Evolutionary conservation across 2,113 vertebrate genomes (phyloP).

Genomic region (Gopherus evgoodei): DNA sequence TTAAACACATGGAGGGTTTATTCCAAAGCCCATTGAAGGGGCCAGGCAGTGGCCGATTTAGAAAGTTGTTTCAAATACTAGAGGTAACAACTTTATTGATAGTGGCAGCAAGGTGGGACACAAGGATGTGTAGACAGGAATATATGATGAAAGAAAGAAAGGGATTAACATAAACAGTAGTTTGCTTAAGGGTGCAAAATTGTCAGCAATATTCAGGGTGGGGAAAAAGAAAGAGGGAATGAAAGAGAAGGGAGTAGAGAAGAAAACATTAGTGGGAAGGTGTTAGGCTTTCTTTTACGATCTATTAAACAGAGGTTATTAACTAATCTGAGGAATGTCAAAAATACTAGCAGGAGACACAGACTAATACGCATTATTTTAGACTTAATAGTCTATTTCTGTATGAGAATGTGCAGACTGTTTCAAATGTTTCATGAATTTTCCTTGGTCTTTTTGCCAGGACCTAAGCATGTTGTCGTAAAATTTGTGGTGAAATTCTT

Average conservation of each 20-base stretch:
- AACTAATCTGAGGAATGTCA: neutral
- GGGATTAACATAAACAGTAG: neutral
- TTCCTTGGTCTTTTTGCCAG: slow-evolving; percentile 70
- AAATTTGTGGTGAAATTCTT: slow-evolving; percentile 99
- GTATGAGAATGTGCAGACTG: neutral
- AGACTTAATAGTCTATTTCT: neutral
- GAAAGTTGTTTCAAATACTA: neutral
- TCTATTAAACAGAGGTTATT: neutral
- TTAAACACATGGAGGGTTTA: neutral
- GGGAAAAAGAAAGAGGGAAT: neutral
- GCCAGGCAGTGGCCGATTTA: neutral
- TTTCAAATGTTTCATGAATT: neutral
- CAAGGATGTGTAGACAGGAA: neutral
- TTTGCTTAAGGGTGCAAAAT: neutral
- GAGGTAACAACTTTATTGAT: neutral
- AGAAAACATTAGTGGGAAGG: neutral
- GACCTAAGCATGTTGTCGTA: slow-evolving; percentile 91
- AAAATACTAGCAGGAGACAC: neutral
- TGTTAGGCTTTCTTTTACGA: neutral
- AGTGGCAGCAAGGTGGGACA: neutral
- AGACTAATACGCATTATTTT: neutral
- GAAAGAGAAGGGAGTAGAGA: neutral
- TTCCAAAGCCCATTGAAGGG: neutral
- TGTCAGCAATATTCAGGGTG: neutral
- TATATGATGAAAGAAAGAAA: neutral